Evolutionary conservation across 2,888 invertebrate species (phyloP).

Genomic region (Dromius quadrimaculatus): DNA sequence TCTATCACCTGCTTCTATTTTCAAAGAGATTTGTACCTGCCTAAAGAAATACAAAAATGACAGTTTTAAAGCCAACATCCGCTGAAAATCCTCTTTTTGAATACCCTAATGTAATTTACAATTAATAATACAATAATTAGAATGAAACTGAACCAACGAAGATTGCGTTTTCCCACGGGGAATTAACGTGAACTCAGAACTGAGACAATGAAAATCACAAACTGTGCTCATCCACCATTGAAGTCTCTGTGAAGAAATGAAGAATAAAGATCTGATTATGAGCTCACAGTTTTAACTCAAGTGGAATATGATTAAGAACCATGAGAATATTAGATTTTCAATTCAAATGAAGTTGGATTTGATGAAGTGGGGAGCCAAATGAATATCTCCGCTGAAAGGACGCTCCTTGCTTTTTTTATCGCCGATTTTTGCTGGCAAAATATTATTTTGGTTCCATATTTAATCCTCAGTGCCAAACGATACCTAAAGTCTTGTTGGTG

Average conservation of each 20-base stretch:
- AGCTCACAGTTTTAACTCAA: neutral
- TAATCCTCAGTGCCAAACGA: too few relatives aligned
- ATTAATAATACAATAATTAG: constrained; percentile 14
- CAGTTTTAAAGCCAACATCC: neutral
- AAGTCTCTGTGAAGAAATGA: constrained; percentile 20
- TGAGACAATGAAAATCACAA: constrained; percentile 2
- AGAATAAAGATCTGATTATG: neutral
- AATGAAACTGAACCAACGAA: neutral
- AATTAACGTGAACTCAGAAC: constrained; percentile 42
- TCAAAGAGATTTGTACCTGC: constrained; percentile 12
- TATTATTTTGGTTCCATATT: too few relatives aligned
- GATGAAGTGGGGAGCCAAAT: too few relatives aligned
- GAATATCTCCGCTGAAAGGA: too few relatives aligned
- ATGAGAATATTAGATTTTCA: constrained; percentile 2
- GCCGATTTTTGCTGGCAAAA: too few relatives aligned
- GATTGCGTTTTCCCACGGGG: constrained; percentile 28
- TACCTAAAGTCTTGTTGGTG: too few relatives aligned
- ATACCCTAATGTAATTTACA: constrained; percentile 8
- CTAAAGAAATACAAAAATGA: neutral
- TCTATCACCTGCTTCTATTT: too few relatives aligned
- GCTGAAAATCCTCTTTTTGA: constrained; percentile 3
- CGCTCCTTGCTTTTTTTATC: too few relatives aligned
- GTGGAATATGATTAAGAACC: constrained; percentile 12
- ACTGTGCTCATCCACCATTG: constrained; percentile 38
- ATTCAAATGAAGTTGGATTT: too few relatives aligned